phyloP scores from a whole-genome alignment of 2,888 invertebrate species.

The Watsonalla binaria region DNA sequence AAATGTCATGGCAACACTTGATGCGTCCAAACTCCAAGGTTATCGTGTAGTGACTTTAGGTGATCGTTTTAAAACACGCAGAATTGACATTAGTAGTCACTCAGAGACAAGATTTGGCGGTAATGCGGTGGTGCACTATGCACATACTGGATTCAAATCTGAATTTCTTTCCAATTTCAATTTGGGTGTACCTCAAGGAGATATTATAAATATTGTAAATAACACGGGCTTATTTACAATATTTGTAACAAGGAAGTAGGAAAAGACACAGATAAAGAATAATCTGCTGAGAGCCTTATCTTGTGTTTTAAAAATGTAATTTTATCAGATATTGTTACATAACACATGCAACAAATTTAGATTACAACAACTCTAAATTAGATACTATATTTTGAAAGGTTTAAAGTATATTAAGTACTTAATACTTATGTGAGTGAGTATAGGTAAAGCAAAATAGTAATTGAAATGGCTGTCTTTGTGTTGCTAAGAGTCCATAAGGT shows the following conservation, averaged over 20 bases:
- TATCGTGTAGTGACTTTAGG: slow-evolving; percentile 18
- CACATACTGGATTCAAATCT: neutral
- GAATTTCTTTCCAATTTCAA: neutral
- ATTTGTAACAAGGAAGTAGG: no score
- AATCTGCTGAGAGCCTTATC: no score
- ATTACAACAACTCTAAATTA: no score
- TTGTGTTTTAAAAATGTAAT: no score
- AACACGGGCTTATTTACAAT: neutral
- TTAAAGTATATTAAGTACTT: no score
- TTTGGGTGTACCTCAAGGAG: neutral
- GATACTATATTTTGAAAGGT: no score
- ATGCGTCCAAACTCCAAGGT: slow-evolving; percentile 30
- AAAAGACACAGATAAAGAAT: no score
- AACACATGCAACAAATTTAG: no score
- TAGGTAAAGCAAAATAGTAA: no score
- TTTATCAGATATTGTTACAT: no score
- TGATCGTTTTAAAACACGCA: neutral
- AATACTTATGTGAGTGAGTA: no score
- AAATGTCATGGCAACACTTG: slow-evolving; percentile 40
- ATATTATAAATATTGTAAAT: no score
- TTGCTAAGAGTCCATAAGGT: slow-evolving; percentile 21
- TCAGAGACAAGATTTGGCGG: neutral
- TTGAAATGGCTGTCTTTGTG: neutral
- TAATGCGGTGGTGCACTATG: neutral
- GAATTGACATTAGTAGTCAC: neutral